A percentile compares a stretch with the other conserved stretches of the same genome.
These are phyloP conservation scores for Tapirus terrestris DNA, from an alignment of 2,113 vertebrate genomes.

Conservation along the genomic window DNA sequence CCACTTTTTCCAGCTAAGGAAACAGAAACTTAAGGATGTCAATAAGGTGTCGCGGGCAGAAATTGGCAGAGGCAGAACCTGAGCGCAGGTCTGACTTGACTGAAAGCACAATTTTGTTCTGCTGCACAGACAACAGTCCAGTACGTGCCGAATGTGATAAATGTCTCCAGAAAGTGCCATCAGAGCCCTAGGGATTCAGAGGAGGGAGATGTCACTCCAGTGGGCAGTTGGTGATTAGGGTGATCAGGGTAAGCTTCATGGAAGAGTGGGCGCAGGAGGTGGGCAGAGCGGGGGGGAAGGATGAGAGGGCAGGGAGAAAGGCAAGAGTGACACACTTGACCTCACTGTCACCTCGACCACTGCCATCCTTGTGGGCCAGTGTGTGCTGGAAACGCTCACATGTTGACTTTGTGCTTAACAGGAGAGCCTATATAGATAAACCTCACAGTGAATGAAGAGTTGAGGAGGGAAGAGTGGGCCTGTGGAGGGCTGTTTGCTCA, in stretches of 20 bases:
- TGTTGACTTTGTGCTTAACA: background rate
- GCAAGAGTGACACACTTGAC: background rate
- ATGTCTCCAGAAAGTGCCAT: background rate
- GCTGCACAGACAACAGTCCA: rapidly evolving
- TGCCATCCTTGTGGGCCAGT: background rate
- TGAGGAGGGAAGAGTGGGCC: background rate
- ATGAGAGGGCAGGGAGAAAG: background rate
- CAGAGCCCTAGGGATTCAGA: background rate
- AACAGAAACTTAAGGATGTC: background rate
- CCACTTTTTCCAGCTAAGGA: background rate
- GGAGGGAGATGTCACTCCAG: background rate
- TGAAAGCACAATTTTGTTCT: background rate
- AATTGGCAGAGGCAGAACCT: background rate
- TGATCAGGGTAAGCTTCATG: background rate
- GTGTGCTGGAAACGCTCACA: background rate
- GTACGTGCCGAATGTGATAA: background rate
- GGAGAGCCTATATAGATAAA: background rate
- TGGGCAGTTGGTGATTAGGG: background rate
- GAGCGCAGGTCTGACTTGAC: background rate
- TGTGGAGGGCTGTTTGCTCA: background rate
- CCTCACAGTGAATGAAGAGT: background rate
- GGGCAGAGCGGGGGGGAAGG: background rate
- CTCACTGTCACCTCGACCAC: rapidly evolving
- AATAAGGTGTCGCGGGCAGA: background rate
- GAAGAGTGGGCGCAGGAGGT: background rate